Base-by-base conservation (phyloP, 2,888 invertebrate species). In the Acheta domesticus region DNA sequence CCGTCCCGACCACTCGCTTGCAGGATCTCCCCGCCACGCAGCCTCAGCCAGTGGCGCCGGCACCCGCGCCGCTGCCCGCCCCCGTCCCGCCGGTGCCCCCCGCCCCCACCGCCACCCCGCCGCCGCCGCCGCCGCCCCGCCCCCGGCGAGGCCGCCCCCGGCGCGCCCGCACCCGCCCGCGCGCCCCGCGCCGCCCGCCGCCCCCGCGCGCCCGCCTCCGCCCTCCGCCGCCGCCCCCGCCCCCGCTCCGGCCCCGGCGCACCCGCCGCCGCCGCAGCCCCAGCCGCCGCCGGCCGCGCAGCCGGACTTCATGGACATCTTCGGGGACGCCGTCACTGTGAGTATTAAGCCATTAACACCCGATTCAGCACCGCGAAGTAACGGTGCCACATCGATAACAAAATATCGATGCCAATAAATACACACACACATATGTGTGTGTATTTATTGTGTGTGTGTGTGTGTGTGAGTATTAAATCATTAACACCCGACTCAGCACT, bases 151-250 rank as follows among this genome's bases (percentile, higher is more conserved):
- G 14, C 62, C 62, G 62, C 74, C 79, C 20, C 78, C 21, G 50
- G 50, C 36, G 75, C 50, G 36, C 76, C 79, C 16, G 36, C 36
- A 36, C 62, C 89, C 90, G 0, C 87, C 89, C n/a, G 87, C 88
- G 4, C 88, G 89, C 0, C 88, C 88, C 49, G 86, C 87, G 48
- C 86, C 84, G 49, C 89, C 89, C 75, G 87, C 87, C 1, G 89
- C 89, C 76, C 88, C 87, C 62, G 16, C 62, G 14, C 16, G 3
- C 3, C 62, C 16, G 62, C 49, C 62, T 0, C 62, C 14, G n/a
- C 62, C 62, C 4, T 2, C 62, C 16, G 62, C 19, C 87, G 87
- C 74, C 23, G 75, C 49, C 11, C 23, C 74, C 11, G 48, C 76
- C 78, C n/a, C 77, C 20, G 75, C 76, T 11, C 79, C 80, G 62